Percentiles rank a stretch among this genome's conserved stretches.
These are phyloP conservation scores for Tragopan temminckii DNA, from an alignment of 2,797 vertebrate genomes.

Conservation along the genomic window DNA sequence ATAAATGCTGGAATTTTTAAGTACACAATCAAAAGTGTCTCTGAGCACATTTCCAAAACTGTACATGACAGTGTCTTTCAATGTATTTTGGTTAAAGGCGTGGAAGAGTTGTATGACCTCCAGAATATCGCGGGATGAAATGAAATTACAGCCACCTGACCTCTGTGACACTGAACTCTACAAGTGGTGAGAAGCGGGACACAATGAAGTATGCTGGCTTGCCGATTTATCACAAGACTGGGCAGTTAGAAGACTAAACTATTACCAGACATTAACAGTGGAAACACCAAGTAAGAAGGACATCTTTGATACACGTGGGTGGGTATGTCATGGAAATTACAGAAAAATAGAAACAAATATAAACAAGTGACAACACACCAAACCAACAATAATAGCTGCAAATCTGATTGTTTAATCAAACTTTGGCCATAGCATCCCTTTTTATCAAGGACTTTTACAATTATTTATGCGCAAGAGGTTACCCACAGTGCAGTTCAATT, in stretches of 20 bases:
- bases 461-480: background rate
- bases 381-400: background rate
- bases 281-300: background rate
- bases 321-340: background rate
- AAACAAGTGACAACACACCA: background rate
- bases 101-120: conserved; percentile 5
- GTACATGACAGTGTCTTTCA: background rate
- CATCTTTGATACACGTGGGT: background rate
- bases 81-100: conserved; percentile 37
- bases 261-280: conserved; percentile 11
- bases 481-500: background rate
- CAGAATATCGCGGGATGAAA: conserved; percentile 3
- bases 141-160: background rate
- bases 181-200: conserved; percentile 8
- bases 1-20: conserved; percentile 2
- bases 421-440: background rate
- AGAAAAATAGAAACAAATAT: background rate
- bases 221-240: background rate
- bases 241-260: background rate
- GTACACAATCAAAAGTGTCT: background rate
- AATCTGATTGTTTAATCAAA: background rate
- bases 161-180: background rate
- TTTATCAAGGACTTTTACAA: background rate
- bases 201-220: background rate
- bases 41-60: conserved; percentile 10